Base-by-base conservation (phyloP, 2,888 invertebrate genomes). In the Marronus borbonicus region DNA sequence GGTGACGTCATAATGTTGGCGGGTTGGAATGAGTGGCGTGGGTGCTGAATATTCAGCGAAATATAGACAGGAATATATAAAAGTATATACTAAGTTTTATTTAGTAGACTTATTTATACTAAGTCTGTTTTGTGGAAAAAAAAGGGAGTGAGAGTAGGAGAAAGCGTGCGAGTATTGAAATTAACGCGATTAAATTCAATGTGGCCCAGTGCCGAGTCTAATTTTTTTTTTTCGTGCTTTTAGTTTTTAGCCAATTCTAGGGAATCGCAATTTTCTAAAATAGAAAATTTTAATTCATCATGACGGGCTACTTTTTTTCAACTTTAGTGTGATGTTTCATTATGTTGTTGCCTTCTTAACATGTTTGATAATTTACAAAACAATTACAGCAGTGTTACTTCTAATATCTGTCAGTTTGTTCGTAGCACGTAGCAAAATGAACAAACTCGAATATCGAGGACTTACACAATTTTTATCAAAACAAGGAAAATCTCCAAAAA, bases 181-280 rank as follows among this genome's bases (percentile, higher is more conserved):
- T 55, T 55, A 55, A 55, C 17, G 55, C 55, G 55, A 55, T 55
- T n/a, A 55, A 55, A 55, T 55, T 55, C 55, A 20, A 55, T 1
- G 7, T 12, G 12, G 17, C 10, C 17, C n/a, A n/a, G 10, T 17
- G 55, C n/a, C n/a, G 55, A 55, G 12, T 55, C 10, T 55, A 12
- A 55, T 52, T n/a, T 52, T 52, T 52, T 52, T 12, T 52, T 52
- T 52, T 3, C 12, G 3, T 52, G 3, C 10, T 52, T 52, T 52
- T 12, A 52, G 17, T 17, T 52, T 17, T 17, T 17, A 17, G 0
- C 17, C 17, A 17, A 17, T 17, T 17, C 17, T n/a, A 4, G 55
- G 17, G 55, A 55, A 55, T 5, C 3, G 17, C 1, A 55, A 5
- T n/a, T n/a, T 55, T 55, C n/a, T 3, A 7, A 3, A 55, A 55